Percentiles rank a stretch among this genome's conserved stretches.
phyloP scores from a whole-genome alignment of 2,888 invertebrate species.

The Diarsia mendica region DNA sequence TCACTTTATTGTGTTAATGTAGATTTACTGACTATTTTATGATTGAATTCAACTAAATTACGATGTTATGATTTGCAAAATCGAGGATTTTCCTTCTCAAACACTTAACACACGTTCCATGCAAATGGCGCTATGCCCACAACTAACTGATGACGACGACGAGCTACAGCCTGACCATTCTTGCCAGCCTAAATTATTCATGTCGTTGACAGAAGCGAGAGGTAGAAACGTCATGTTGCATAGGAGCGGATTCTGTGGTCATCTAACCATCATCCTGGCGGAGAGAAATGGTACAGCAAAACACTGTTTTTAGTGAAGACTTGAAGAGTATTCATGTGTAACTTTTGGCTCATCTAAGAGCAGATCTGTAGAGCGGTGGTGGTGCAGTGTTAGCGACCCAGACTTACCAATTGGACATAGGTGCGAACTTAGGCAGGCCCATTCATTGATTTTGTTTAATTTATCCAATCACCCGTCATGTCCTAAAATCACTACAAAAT shows the following conservation, averaged over 20 bases:
- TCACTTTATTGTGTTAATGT: not conserved
- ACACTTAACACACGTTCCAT: not conserved
- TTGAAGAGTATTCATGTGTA: not conserved
- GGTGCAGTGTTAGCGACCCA: not conserved
- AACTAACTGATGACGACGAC: conserved; percentile 10
- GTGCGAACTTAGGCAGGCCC: not conserved
- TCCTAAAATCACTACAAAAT: not conserved
- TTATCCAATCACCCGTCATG: not conserved
- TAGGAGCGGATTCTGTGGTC: conserved; percentile 6
- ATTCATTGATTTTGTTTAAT: not conserved
- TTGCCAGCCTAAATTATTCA: conserved; percentile 27
- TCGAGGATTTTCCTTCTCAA: not conserved
- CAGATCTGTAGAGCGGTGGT: not conserved
- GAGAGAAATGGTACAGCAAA: not conserved
- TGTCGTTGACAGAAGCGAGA: not conserved
- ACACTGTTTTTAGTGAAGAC: not conserved
- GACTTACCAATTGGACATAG: not conserved
- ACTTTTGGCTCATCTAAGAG: not conserved
- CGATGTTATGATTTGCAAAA: no score
- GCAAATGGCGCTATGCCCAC: conserved; percentile 8
- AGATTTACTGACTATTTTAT: not conserved
- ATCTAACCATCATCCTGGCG: not conserved
- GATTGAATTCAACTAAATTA: not conserved
- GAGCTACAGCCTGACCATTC: not conserved
- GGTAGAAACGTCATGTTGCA: not conserved